These are phyloP conservation scores for Philhelius pedissequus DNA, from an alignment of 2,888 invertebrate species.

Conservation along the genomic window DNA sequence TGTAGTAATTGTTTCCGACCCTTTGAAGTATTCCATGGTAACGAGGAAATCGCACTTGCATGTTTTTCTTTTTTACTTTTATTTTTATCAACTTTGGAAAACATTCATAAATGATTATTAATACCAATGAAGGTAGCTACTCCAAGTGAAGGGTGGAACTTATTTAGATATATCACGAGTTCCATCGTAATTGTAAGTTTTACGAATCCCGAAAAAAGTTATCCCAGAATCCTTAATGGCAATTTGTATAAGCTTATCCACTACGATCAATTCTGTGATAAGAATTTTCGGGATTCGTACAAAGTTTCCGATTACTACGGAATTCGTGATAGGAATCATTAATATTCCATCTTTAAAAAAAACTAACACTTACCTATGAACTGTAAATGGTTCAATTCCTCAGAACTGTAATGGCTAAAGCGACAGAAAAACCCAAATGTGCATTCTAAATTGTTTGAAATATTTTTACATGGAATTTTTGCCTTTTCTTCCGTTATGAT, in stretches of 20 bases:
- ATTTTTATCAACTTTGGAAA: background rate
- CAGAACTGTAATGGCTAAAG: conserved; percentile 56
- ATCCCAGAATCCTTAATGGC: too few species aligned
- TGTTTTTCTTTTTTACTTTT: background rate
- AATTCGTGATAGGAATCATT: too few species aligned
- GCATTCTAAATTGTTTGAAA: conserved; percentile 42
- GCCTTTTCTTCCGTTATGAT: conserved; percentile 56
- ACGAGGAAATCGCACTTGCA: background rate
- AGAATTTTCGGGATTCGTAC: too few species aligned
- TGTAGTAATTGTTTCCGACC: conserved; percentile 18
- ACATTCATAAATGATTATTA: background rate
- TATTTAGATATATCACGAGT: too few species aligned
- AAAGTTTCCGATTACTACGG: too few species aligned
- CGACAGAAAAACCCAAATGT: conserved; percentile 57
- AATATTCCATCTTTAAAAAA: too few species aligned
- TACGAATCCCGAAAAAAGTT: too few species aligned
- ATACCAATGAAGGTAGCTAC: too few species aligned
- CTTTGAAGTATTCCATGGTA: conserved; percentile 29
- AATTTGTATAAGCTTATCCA: too few species aligned
- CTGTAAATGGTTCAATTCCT: conserved; percentile 33
- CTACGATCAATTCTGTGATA: too few species aligned
- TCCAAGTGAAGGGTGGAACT: too few species aligned
- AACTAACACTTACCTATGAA: background rate
- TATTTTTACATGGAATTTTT: conserved; percentile 64
- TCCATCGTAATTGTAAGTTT: too few species aligned